These are phyloP conservation scores for Numenius phaeopus DNA, from an alignment of 2,797 vertebrate species.

Conservation along the genomic window DNA sequence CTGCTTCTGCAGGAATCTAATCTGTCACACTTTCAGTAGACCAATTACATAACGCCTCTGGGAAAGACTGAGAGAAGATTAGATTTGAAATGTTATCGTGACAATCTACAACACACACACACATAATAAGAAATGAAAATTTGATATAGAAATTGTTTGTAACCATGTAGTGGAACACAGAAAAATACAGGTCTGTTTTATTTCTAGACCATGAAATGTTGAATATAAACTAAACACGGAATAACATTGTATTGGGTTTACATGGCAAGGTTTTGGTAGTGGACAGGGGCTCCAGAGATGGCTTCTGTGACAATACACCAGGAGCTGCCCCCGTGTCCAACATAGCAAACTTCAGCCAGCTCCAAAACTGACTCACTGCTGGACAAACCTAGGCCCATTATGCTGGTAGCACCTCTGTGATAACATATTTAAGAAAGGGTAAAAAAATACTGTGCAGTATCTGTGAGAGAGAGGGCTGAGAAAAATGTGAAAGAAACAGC, in stretches of 20 bases:
- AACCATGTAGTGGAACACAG: background rate
- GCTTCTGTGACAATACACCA: background rate
- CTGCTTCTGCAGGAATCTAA: background rate
- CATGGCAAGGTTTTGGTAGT: background rate
- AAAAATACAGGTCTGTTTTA: background rate
- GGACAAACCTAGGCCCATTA: background rate
- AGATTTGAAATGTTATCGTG: background rate
- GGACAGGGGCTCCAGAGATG: background rate
- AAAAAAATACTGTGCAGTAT: background rate
- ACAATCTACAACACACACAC: background rate
- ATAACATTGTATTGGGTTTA: background rate
- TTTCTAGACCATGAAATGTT: background rate
- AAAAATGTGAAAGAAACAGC: background rate
- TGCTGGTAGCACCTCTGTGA: background rate
- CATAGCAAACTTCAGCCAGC: background rate
- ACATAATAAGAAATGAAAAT: background rate
- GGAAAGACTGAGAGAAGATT: background rate
- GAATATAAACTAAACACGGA: background rate
- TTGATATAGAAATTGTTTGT: background rate
- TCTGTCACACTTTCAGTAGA: background rate
- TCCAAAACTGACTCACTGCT: fast-evolving
- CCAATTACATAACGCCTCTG: background rate
- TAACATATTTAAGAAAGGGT: background rate
- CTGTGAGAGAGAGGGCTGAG: background rate
- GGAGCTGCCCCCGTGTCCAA: background rate